Percentiles rank a stretch among this genome's conserved stretches.
These are phyloP conservation scores for Struthidea cinerea DNA, from an alignment of 2,113 vertebrate species.

Conservation along the genomic window DNA sequence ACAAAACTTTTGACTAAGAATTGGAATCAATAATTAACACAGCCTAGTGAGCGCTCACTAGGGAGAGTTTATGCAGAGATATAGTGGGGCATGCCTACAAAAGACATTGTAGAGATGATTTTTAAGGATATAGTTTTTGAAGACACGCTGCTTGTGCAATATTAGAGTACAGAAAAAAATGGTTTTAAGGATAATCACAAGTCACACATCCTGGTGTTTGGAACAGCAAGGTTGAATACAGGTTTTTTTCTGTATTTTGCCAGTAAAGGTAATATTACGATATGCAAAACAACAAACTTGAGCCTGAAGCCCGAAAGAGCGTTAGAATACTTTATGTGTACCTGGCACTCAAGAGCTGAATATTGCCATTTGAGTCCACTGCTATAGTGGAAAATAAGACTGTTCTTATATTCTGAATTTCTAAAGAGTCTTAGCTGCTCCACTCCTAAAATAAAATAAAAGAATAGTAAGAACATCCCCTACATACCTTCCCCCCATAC, in stretches of 20 bases:
- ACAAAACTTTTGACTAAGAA: neutral
- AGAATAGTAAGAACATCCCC: neutral
- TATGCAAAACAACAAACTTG: neutral
- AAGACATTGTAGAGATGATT: neutral
- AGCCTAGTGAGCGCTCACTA: neutral
- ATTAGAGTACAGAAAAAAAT: neutral
- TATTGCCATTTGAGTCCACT: neutral
- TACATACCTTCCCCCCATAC: fast-evolving
- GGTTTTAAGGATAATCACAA: neutral
- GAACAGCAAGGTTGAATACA: neutral
- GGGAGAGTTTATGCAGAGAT: neutral
- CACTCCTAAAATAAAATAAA: neutral
- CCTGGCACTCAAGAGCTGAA: neutral
- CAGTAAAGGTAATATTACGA: neutral
- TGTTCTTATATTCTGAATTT: neutral
- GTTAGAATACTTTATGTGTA: neutral
- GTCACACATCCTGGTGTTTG: neutral
- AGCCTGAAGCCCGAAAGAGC: neutral
- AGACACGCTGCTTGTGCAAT: neutral
- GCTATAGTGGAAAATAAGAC: neutral
- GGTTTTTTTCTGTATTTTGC: neutral
- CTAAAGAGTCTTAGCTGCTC: neutral
- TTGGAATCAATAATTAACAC: neutral
- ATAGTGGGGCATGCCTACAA: neutral
- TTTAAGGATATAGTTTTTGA: neutral